Evolutionary conservation across 2,888 invertebrate genomes (phyloP).

Genomic region (Alentia gelatinosa): DNA sequence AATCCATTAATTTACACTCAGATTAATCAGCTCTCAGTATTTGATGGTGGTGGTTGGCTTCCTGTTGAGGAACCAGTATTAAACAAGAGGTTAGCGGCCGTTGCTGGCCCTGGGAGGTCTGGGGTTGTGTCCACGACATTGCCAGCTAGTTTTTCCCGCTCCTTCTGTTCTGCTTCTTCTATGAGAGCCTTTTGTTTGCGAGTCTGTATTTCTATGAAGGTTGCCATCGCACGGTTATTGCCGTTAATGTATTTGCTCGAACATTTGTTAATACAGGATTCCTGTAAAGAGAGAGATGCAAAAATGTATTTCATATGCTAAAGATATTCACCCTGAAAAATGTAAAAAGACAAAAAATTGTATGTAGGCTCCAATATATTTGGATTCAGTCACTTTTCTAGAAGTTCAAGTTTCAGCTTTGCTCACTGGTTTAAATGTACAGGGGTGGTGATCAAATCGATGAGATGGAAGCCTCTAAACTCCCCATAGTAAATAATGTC

Average conservation of each 20-base stretch:
- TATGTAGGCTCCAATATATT: too few species aligned
- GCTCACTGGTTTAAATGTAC: too few species aligned
- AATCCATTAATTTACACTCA: neutral
- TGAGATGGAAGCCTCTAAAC: too few species aligned
- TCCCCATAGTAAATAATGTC: too few species aligned
- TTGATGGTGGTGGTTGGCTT: neutral
- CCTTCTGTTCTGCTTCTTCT: constrained; percentile 36
- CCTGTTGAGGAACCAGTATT: neutral
- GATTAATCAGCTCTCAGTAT: neutral
- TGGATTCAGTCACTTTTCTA: too few species aligned
- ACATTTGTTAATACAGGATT: constrained; percentile 51
- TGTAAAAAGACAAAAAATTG: too few species aligned
- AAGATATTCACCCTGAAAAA: too few species aligned
- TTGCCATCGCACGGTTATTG: constrained; percentile 55
- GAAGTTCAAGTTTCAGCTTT: too few species aligned
- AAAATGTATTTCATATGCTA: too few species aligned
- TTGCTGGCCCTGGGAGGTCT: neutral
- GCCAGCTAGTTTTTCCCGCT: neutral
- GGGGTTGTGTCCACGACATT: neutral
- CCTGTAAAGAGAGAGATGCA: too few species aligned
- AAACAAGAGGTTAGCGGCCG: neutral
- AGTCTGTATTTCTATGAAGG: constrained; percentile 58
- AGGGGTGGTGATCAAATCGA: too few species aligned
- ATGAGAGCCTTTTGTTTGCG: constrained; percentile 51
- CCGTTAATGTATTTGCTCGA: constrained; percentile 56